Conservation (phyloP, 2,888 invertebrate species). For the Scaptodrosophila latifasciaeformis region DNA sequence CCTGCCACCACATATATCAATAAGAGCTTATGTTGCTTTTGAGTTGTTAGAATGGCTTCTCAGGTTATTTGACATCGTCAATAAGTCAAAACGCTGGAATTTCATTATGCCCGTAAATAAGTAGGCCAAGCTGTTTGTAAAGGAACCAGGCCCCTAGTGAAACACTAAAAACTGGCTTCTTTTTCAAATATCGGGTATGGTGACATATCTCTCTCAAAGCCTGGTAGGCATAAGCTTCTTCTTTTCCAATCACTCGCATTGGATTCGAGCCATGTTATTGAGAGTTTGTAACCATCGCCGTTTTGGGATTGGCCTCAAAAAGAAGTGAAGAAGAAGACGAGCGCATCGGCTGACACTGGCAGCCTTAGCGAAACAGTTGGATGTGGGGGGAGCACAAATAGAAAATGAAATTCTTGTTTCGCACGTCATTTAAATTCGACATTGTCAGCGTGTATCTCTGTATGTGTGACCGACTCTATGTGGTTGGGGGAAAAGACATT, state of each 20-base stretch:
- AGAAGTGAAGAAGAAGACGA: background rate
- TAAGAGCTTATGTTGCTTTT: too few species aligned
- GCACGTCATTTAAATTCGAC: slow-evolving; percentile 71
- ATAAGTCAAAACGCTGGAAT: slow-evolving; percentile 73
- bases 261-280: too few species aligned
- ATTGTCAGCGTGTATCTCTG: slow-evolving; percentile 39
- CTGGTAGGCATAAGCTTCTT: too few species aligned
- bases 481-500: slow-evolving; percentile 28
- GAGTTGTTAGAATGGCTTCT: background rate
- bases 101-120: slow-evolving; percentile 67
- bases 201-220: too few species aligned
- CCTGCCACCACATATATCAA: too few species aligned
- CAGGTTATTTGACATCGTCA: slow-evolving; percentile 51
- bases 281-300: too few species aligned
- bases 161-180: slow-evolving; percentile 20
- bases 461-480: slow-evolving; percentile 23
- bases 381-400: slow-evolving; percentile 30
- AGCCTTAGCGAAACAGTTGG: slow-evolving; percentile 20
- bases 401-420: slow-evolving; percentile 73
- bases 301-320: slow-evolving; percentile 65
- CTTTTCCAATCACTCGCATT: too few species aligned
- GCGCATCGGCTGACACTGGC: slow-evolving; percentile 38
- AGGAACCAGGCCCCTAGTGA: slow-evolving; percentile 43
- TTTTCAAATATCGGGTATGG: too few species aligned
- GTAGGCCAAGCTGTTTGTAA: slow-evolving; percentile 68